These are phyloP conservation scores for Merops nubicus DNA, from an alignment of 2,113 vertebrate genomes.

Conservation along the genomic window DNA sequence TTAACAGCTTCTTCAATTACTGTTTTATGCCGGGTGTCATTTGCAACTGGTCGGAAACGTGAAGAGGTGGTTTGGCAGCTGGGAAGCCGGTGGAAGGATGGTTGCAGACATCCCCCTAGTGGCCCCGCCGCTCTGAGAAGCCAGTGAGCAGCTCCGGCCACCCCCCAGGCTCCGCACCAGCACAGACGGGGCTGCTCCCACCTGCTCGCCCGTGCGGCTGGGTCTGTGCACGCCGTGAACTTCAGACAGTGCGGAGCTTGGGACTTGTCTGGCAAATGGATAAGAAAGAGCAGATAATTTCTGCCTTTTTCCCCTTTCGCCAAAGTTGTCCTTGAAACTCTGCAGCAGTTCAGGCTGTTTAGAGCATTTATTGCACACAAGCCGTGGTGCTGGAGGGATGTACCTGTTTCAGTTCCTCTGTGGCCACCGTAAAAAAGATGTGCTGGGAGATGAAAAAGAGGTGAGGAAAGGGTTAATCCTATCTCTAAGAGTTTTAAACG, in stretches of 20 bases:
- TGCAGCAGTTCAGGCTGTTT: background rate
- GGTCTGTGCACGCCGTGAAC: background rate
- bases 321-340: background rate
- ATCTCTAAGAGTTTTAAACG: background rate
- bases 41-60: background rate
- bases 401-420: background rate
- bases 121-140: background rate
- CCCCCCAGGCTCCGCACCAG: background rate
- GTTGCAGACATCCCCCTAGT: slow-evolving; percentile 37
- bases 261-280: background rate
- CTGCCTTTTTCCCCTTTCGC: background rate
- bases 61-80: accelerated
- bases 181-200: background rate
- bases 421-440: background rate
- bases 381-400: background rate
- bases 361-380: background rate
- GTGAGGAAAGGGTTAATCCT: background rate
- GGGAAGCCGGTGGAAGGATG: background rate
- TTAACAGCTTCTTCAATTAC: background rate
- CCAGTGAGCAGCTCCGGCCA: background rate
- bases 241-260: background rate
- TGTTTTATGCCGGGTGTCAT: background rate
- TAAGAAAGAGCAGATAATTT: background rate
- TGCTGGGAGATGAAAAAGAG: background rate
- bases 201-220: background rate